phyloP scores from a whole-genome alignment of 2,113 vertebrate genomes.

The Mastomys coucha region DNA sequence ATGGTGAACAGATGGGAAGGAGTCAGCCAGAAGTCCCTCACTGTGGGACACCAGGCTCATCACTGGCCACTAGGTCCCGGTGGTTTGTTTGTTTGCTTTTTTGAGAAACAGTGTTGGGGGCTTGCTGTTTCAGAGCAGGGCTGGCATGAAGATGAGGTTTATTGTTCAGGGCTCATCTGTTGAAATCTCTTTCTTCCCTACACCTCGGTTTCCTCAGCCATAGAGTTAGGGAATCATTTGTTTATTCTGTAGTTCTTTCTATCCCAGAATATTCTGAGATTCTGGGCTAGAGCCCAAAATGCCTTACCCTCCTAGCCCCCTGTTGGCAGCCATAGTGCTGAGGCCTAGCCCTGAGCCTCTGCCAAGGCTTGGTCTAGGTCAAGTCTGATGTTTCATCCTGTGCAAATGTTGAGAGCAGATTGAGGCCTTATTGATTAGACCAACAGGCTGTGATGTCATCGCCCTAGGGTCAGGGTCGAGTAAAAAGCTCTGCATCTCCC shows the following conservation, averaged over 20 bases:
- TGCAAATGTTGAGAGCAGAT: background rate
- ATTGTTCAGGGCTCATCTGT: background rate
- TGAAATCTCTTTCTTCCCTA: conserved; percentile 3
- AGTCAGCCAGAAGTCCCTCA: background rate
- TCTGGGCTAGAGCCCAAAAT: conserved; percentile 8
- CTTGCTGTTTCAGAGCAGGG: background rate
- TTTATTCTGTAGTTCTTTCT: conserved; percentile 16
- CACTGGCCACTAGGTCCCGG: background rate
- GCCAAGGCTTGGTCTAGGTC: conserved; percentile 25
- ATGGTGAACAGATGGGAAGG: conserved; percentile 20
- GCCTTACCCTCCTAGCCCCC: background rate
- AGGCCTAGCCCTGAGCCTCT: background rate
- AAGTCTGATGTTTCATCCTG: conserved; percentile 50
- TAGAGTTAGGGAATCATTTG: background rate
- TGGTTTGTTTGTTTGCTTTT: background rate
- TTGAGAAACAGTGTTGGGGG: background rate
- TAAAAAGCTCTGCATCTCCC: conserved; percentile 42
- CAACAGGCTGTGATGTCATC: background rate
- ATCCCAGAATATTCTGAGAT: conserved; percentile 25
- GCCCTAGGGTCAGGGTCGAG: background rate
- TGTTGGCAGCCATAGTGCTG: background rate
- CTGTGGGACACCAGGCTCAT: background rate
- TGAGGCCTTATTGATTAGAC: background rate
- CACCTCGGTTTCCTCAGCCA: conserved; percentile 8
- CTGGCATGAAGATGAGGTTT: background rate